A percentile compares a stretch with the other conserved stretches of the same genome.
Conservation (phyloP, 2,888 invertebrate genomes). For the Mythimna vitellina region DNA sequence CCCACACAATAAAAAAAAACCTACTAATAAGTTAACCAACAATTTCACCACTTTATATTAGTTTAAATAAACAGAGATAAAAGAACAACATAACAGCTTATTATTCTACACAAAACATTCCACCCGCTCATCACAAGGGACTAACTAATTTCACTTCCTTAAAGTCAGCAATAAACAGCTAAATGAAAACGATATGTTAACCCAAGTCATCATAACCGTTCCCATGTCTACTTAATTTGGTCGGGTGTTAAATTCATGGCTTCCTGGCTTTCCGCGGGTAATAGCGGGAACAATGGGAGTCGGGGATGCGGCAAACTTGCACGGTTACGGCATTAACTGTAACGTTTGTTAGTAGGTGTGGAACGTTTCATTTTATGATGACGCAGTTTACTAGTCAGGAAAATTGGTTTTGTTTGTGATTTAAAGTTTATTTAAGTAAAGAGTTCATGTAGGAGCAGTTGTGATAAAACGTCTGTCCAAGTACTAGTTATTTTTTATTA, state of each 20-base stretch:
- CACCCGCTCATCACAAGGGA: not conserved
- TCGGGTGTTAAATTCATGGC: constrained; percentile 22
- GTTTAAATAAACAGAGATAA: not conserved
- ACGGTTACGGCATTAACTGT: constrained; percentile 15
- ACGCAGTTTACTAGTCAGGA: not conserved
- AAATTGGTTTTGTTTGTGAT: not conserved
- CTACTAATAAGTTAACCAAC: not conserved
- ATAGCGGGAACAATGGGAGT: constrained; percentile 1
- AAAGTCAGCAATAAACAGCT: constrained; percentile 12
- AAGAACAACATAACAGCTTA: not conserved
- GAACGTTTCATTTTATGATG: not conserved
- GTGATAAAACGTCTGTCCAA: no score
- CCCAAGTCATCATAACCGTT: constrained; percentile 20
- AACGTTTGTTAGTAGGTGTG: constrained; percentile 15
- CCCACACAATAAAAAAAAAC: no score
- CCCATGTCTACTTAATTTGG: constrained; percentile 21
- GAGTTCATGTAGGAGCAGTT: not conserved
- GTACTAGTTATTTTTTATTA: no score
- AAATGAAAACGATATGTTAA: constrained; percentile 40
- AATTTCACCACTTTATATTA: not conserved
- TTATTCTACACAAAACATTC: not conserved
- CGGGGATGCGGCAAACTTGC: not conserved
- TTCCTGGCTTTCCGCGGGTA: constrained; percentile 20
- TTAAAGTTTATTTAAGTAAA: no score
- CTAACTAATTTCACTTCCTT: constrained; percentile 3